Base-by-base conservation (phyloP, 2,113 vertebrate genomes). In the Caranx melampygus region DNA sequence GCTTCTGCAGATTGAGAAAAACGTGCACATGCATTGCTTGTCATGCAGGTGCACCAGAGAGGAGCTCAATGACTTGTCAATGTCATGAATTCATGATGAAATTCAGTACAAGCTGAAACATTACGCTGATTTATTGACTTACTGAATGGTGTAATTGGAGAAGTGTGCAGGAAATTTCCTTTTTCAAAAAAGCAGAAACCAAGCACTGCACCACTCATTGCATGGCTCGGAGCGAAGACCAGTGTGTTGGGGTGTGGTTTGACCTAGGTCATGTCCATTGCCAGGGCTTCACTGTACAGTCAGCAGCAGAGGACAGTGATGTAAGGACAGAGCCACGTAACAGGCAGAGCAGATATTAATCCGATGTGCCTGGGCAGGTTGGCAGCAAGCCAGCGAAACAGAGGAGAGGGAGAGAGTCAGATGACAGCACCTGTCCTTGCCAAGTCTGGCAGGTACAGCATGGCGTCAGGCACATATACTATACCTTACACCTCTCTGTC, bases 291-390 rank as follows among this genome's bases (percentile, higher is more conserved):
- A 62, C 26, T 35, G 59, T 33, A n/a, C 66, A 74, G 74, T 74
- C 74, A 80, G 75, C 35, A 60, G 78, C 64, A 72, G 80, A 87
- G 75, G 78, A 78, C 81, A 62, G 72, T 82, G 73, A 78, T 81
- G 81, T 88, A 75, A 83, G 69, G 73, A 75, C 79, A 49, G 67
- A 66, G 68, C 54, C 67, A 55, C 12, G 69, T 79, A 78, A 87
- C 72, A 58, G 72, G 45, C 66, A 42, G 77, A 44, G 73, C 74
- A 85, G 64, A 83, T 78, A 82, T 81, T 85, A 87, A 87, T 83
- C 87, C 65, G 3, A n/a, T 70, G 69, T 78, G 76, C 62, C 52
- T 31, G 58, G 55, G 31, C 75, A 75, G 34, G 55, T 51, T 72
- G 84, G 80, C 75, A 21, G 61, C 15, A 49, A 35, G 84, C 67